Percentiles rank a stretch among this genome's conserved stretches.
Conservation (phyloP, 2,888 invertebrate genomes). For the Brassicogethes aeneus region DNA sequence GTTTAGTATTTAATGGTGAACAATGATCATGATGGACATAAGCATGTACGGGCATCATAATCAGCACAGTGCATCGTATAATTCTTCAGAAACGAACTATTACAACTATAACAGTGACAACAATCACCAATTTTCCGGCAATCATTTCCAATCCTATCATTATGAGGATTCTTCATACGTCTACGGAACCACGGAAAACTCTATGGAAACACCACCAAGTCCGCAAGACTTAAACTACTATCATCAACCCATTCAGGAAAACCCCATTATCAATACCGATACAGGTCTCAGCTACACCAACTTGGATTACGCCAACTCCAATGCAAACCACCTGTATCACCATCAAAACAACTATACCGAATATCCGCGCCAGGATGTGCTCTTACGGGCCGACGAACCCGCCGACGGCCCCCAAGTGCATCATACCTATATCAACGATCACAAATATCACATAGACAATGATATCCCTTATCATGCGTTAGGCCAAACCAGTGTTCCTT, state of each 20-base stretch:
- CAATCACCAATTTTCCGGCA: constrained; percentile 35
- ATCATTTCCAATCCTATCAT: constrained; percentile 38
- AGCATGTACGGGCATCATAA: constrained; percentile 59
- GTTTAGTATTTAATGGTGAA: constrained; percentile 10
- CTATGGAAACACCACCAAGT: constrained; percentile 39
- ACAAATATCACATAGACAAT: constrained; percentile 41
- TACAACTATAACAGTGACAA: constrained; percentile 31
- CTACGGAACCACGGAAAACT: constrained; percentile 29
- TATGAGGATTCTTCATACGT: constrained; percentile 36
- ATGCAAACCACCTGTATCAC: constrained; percentile 29
- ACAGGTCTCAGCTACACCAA: constrained; percentile 86
- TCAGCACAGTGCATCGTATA: constrained; percentile 41
- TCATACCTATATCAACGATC: constrained; percentile 43
- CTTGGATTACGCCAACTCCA: constrained; percentile 62
- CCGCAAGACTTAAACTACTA: constrained; percentile 42
- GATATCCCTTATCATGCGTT: constrained; percentile 34
- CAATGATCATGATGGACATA: constrained; percentile 76
- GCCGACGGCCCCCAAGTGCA: constrained; percentile 46
- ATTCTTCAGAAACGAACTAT: constrained; percentile 33
- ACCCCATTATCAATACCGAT: constrained; percentile 69
- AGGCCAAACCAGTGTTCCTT: constrained; percentile 21
- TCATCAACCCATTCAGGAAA: constrained; percentile 27
- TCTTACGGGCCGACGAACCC: constrained; percentile 46
- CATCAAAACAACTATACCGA: constrained; percentile 32
- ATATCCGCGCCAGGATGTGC: constrained; percentile 28